phyloP scores from a whole-genome alignment of 2,113 vertebrate genomes.

The Psittacula cyanocephala region DNA sequence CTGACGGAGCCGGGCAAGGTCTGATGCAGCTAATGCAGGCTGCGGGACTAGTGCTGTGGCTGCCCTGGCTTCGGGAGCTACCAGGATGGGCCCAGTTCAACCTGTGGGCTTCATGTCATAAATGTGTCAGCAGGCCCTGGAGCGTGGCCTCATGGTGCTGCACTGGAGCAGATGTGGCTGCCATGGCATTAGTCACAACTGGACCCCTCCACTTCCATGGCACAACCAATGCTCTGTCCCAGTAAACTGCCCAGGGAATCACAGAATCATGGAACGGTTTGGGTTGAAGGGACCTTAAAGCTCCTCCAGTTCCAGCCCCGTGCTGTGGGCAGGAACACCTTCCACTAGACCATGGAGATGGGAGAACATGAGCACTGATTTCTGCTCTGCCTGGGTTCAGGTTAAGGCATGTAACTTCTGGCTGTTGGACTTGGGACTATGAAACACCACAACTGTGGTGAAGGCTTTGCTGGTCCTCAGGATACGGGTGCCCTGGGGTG shows the following conservation, averaged over 20 bases:
- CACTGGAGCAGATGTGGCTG: background rate
- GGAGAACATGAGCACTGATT: rapidly evolving
- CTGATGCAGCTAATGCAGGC: background rate
- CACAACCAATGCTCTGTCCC: background rate
- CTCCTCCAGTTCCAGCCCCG: background rate
- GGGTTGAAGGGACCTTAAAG: background rate
- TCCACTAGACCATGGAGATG: background rate
- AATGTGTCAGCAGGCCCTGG: background rate
- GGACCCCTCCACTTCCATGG: background rate
- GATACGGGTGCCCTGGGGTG: background rate
- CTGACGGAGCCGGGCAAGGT: background rate
- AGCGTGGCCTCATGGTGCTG: background rate
- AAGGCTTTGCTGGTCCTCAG: background rate
- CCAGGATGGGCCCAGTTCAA: background rate
- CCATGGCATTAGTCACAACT: background rate
- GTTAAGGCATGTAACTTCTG: background rate
- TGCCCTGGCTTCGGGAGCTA: background rate
- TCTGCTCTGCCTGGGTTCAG: background rate
- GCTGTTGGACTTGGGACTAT: background rate
- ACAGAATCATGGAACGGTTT: background rate
- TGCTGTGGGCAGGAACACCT: background rate
- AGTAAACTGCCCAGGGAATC: background rate
- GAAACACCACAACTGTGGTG: background rate
- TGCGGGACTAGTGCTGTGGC: background rate
- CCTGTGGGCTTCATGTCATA: background rate